These are phyloP conservation scores for Protosalanx chinensis DNA, from an alignment of 2,797 vertebrate genomes.

Conservation along the genomic window DNA sequence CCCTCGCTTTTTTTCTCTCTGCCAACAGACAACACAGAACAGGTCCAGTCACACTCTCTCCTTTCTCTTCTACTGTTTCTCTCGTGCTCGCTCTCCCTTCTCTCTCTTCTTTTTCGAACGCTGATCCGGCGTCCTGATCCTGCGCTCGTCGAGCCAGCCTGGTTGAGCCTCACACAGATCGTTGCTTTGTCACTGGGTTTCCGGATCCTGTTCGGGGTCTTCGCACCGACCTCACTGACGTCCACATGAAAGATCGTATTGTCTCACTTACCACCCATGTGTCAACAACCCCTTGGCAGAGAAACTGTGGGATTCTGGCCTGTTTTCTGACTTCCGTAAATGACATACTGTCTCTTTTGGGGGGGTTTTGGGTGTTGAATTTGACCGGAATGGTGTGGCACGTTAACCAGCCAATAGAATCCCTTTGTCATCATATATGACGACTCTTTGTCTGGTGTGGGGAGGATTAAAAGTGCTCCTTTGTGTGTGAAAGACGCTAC, in stretches of 20 bases:
- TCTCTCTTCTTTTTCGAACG: too few species aligned
- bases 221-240: neutral
- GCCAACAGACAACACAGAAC: too few species aligned
- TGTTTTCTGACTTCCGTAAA: neutral
- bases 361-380: neutral
- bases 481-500: neutral
- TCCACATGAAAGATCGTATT: slow-evolving; percentile 4
- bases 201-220: neutral
- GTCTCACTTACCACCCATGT: neutral
- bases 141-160: too few species aligned
- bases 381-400: slow-evolving; percentile 1
- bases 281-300: slow-evolving; percentile 1
- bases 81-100: too few species aligned
- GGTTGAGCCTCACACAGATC: neutral
- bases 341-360: neutral
- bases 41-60: neutral
- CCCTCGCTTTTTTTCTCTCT: too few species aligned
- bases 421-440: neutral
- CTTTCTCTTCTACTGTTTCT: neutral
- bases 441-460: neutral
- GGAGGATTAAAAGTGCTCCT: neutral
- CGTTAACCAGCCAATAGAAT: neutral
- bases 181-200: neutral
- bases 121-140: too few species aligned
- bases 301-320: slow-evolving; percentile 1